Percentiles rank a stretch among this genome's conserved stretches.
Conservation (phyloP, 2,113 vertebrate genomes). For the Pollimyrus isidori region DNA sequence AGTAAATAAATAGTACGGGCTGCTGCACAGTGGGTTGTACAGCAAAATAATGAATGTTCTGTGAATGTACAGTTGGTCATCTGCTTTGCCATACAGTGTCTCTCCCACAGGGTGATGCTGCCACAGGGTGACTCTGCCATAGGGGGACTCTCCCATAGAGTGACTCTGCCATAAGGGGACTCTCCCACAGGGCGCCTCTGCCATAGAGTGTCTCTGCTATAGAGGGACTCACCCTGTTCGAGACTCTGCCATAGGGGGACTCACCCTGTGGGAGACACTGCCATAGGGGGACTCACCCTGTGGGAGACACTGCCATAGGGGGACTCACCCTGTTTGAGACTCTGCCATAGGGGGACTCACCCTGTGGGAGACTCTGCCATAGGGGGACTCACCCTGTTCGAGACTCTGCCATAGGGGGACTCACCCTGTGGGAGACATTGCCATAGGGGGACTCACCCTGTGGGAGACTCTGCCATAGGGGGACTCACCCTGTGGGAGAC, state of each 20-base stretch:
- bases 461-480: neutral
- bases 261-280: too few species aligned
- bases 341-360: neutral
- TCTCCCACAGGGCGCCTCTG: neutral
- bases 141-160: neutral
- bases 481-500: too few species aligned
- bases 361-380: too few species aligned
- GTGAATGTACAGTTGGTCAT: neutral
- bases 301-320: neutral
- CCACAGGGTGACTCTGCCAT: too few species aligned
- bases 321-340: too few species aligned
- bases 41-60: neutral
- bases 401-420: neutral
- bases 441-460: neutral
- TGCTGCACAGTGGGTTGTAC: neutral
- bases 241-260: neutral
- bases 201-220: neutral
- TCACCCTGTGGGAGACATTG: too few species aligned
- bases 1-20: neutral
- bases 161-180: too few species aligned
- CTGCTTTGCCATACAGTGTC: neutral
- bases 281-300: too few species aligned
- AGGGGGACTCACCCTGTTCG: neutral
- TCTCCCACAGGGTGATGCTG: neutral
- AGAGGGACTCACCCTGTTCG: neutral